phyloP scores from a whole-genome alignment of 2,113 vertebrate genomes.

The Labrus mixtus region DNA sequence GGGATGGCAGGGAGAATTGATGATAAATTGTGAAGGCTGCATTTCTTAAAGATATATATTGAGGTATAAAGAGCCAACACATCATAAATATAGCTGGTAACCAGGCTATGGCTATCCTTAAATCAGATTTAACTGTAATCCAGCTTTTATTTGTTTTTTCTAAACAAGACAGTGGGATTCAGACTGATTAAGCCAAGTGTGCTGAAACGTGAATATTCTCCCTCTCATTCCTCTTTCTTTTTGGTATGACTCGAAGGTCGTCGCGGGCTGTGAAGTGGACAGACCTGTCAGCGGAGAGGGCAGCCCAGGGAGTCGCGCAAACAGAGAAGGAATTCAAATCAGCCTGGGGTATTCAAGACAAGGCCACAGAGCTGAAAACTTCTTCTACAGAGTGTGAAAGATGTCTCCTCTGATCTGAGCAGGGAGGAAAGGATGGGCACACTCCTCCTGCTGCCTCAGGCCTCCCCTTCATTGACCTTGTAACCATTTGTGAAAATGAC shows the following conservation, averaged over 20 bases:
- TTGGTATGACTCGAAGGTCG: constrained; percentile 54
- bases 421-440: background rate
- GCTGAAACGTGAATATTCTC: constrained; percentile 17
- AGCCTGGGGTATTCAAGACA: constrained; percentile 34
- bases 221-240: constrained; percentile 33
- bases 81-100: constrained; percentile 9
- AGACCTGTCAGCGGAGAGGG: constrained; percentile 56
- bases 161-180: background rate
- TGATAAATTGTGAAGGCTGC: constrained; percentile 26
- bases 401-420: constrained; percentile 14
- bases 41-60: constrained; percentile 22
- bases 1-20: constrained; percentile 29
- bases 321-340: constrained; percentile 59
- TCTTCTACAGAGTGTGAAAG: constrained; percentile 13
- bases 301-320: constrained; percentile 30
- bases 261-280: constrained; percentile 52
- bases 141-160: background rate
- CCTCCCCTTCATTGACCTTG: constrained; percentile 36
- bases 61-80: background rate
- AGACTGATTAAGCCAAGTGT: background rate
- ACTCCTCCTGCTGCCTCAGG: constrained; percentile 5
- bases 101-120: background rate
- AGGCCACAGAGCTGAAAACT: constrained; percentile 31
- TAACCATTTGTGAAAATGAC: constrained; percentile 39
- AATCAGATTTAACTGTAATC: constrained; percentile 6